These are phyloP conservation scores for Oenanthe melanoleuca DNA, from an alignment of 2,113 vertebrate species.

Conservation along the genomic window DNA sequence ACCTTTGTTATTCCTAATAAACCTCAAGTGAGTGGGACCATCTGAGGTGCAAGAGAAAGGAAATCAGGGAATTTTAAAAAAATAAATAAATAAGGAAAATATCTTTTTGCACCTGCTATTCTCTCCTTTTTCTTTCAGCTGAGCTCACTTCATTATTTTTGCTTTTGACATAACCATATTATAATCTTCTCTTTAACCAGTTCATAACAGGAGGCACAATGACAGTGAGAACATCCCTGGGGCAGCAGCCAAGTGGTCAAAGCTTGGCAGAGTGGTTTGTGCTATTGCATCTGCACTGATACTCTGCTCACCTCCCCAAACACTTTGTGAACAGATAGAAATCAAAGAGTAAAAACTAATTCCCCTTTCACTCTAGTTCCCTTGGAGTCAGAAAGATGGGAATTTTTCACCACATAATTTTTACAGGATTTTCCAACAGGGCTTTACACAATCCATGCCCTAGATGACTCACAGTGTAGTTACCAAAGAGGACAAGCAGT, in stretches of 20 bases:
- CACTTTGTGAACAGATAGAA: not conserved
- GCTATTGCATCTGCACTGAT: constrained; percentile 15
- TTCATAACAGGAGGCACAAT: constrained; percentile 63
- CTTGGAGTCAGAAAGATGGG: not conserved
- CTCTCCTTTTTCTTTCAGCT: not conserved
- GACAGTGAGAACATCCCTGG: constrained; percentile 65
- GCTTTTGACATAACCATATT: constrained; percentile 56
- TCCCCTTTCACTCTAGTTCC: not conserved
- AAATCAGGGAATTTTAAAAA: not conserved
- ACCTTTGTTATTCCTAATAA: not conserved
- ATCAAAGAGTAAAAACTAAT: not conserved
- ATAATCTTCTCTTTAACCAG: constrained; percentile 66
- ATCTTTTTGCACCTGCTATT: fast-evolving
- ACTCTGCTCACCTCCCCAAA: not conserved
- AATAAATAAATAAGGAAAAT: not conserved
- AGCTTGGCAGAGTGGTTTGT: constrained; percentile 60
- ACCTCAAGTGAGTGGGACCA: not conserved
- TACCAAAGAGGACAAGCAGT: not conserved
- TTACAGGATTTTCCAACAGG: not conserved
- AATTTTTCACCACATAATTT: not conserved
- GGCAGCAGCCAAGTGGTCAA: constrained; percentile 58
- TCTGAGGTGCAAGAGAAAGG: not conserved
- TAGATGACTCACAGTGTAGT: not conserved
- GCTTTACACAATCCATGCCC: not conserved
- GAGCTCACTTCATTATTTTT: constrained; percentile 16